Evolutionary conservation across 2,888 invertebrate species (phyloP).

Genomic region (Tortricodes alternella): DNA sequence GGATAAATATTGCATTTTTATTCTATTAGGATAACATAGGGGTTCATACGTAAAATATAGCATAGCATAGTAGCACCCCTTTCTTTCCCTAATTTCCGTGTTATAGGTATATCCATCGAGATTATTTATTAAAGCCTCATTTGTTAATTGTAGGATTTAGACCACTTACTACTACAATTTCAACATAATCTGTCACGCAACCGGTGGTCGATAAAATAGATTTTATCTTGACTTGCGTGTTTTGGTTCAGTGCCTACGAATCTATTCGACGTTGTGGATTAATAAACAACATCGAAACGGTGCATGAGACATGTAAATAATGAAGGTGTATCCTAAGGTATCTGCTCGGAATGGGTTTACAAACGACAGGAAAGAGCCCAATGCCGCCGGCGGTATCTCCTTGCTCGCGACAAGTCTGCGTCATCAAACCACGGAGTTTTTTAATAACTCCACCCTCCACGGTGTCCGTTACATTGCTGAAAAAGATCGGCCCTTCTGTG

Average conservation of each 20-base stretch:
- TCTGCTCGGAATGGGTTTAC: conserved; percentile 42
- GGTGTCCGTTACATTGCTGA: conserved; percentile 91
- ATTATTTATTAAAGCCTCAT: too few species aligned
- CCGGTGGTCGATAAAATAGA: conserved; percentile 57
- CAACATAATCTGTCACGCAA: conserved; percentile 47
- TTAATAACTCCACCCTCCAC: conserved; percentile 89
- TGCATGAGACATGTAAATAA: conserved; percentile 43
- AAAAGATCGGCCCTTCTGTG: conserved; percentile 87
- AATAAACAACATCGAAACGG: neutral
- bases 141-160: conserved; percentile 12
- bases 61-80: neutral
- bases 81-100: too few species aligned
- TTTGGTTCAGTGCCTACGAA: conserved; percentile 38
- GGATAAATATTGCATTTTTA: neutral
- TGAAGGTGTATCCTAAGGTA: conserved; percentile 66
- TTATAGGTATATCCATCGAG: too few species aligned
- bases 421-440: conserved; percentile 88
- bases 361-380: conserved; percentile 39
- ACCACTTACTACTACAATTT: neutral
- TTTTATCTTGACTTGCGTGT: conserved; percentile 56
- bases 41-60: too few species aligned
- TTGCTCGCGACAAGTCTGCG: conserved; percentile 85
- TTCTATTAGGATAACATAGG: neutral
- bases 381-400: conserved; percentile 55
- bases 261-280: conserved; percentile 12